phyloP scores from a whole-genome alignment of 1,140 invertebrate species.

The Ceratina japonica region DNA sequence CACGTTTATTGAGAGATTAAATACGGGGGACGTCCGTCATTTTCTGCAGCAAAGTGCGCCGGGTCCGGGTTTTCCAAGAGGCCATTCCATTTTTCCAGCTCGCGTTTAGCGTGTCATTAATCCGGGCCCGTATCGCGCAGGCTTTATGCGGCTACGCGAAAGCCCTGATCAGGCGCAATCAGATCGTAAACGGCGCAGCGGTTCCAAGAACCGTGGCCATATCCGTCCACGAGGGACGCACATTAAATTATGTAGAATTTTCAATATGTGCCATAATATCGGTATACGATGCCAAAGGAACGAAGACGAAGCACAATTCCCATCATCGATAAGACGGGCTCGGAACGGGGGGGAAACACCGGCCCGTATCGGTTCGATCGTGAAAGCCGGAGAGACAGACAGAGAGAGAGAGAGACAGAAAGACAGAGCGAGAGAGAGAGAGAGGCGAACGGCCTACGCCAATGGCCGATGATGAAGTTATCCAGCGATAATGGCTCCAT shows the following conservation, averaged over 20 bases:
- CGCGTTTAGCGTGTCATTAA: no score
- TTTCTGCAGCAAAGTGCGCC: no score
- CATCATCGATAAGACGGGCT: conserved; percentile 44
- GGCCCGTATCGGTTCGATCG: conserved; percentile 44
- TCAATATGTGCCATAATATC: conserved; percentile 51
- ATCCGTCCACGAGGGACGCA: conserved; percentile 27
- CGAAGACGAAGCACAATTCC: conserved; percentile 37
- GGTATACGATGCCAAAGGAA: conserved; percentile 33
- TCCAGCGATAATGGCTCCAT: conserved; percentile 80
- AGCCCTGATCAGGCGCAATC: background rate
- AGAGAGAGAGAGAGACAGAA: background rate
- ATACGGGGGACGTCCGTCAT: no score
- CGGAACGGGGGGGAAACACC: conserved; percentile 10
- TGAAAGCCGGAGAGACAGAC: conserved; percentile 5
- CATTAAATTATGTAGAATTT: conserved; percentile 56
- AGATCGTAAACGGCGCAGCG: conserved; percentile 24
- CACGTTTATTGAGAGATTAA: no score
- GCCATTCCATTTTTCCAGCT: no score
- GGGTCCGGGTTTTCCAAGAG: no score
- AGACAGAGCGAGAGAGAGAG: conserved; percentile 6
- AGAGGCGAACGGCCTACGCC: conserved; percentile 57
- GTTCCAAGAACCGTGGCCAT: conserved; percentile 44
- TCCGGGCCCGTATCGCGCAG: no score
- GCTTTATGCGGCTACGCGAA: background rate
- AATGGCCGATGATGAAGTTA: conserved; percentile 79